Evolutionary conservation across 1,140 invertebrate species (phyloP).

Genomic region (Andricus grossulariae): DNA sequence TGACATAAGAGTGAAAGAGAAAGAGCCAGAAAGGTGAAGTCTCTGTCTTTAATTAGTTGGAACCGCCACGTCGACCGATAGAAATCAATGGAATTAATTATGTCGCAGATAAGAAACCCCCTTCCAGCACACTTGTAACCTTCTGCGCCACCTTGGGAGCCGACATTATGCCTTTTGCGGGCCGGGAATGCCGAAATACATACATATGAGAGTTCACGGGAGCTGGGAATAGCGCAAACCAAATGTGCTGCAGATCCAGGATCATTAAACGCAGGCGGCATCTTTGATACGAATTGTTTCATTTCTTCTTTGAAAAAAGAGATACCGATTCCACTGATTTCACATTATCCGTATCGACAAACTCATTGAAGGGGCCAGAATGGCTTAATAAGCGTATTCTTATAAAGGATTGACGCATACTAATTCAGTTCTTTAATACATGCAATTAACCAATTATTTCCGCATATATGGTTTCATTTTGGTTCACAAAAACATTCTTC

Average conservation of each 20-base stretch:
- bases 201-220: constrained; percentile 28
- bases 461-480: background rate
- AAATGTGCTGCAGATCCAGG: constrained; percentile 21
- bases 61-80: constrained; percentile 67
- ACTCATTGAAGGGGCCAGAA: constrained; percentile 20
- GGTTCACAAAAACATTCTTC: background rate
- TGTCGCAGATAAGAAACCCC: constrained; percentile 69
- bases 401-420: background rate
- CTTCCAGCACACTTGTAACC: constrained; percentile 57
- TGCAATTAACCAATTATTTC: constrained; percentile 26
- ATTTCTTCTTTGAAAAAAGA: constrained; percentile 23
- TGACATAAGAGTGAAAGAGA: constrained; percentile 55
- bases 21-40: constrained; percentile 54
- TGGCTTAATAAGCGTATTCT: constrained; percentile 24
- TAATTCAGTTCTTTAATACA: constrained; percentile 8
- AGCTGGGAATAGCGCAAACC: constrained; percentile 25
- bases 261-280: constrained; percentile 22
- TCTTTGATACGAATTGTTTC: constrained; percentile 26
- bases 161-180: constrained; percentile 39
- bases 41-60: constrained; percentile 72
- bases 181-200: constrained; percentile 33
- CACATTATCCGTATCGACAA: constrained; percentile 27
- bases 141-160: constrained; percentile 43
- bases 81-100: constrained; percentile 74
- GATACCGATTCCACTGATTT: constrained; percentile 6